A percentile compares a stretch with the other conserved stretches of the same genome.
Conservation (phyloP, 2,797 vertebrate species). For the Varecia variegata region DNA sequence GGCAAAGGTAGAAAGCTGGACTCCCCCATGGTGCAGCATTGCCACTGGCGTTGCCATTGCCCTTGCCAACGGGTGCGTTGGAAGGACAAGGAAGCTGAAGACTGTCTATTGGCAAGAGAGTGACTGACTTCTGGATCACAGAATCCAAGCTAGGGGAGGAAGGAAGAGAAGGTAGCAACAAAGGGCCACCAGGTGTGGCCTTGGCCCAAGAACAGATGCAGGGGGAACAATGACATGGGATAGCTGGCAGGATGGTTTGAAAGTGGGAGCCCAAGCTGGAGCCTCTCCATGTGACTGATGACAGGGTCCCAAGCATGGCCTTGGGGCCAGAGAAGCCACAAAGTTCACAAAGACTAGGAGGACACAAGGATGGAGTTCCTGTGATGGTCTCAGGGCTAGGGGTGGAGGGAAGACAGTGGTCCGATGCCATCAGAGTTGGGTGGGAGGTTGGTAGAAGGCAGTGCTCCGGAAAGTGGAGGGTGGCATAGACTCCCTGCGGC, state of each 20-base stretch:
- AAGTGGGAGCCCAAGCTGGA: not conserved
- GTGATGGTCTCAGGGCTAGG: not conserved
- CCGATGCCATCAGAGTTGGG: not conserved
- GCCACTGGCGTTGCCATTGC: not conserved
- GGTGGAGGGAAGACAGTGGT: not conserved
- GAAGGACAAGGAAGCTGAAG: not conserved
- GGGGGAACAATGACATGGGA: not conserved
- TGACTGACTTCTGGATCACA: not conserved
- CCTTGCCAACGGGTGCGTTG: not conserved
- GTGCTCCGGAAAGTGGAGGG: not conserved
- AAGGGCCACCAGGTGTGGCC: too few relatives aligned
- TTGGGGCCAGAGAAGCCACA: not conserved
- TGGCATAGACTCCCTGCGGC: not conserved
- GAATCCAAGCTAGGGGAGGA: not conserved
- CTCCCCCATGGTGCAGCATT: too few relatives aligned
- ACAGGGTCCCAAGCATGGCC: rapidly evolving
- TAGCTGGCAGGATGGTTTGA: not conserved
- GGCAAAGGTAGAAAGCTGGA: not conserved
- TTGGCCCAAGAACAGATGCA: not conserved
- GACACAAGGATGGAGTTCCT: not conserved
- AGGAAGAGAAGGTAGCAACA: not conserved
- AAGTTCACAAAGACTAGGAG: not conserved
- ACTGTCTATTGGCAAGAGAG: not conserved
- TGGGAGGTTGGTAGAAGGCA: not conserved
- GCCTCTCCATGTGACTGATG: not conserved